Evolutionary conservation across 2,888 invertebrate species (phyloP), one percentile per base, ranked within the genome.

Genomic region (Tetrapedia diversipes): DNA sequence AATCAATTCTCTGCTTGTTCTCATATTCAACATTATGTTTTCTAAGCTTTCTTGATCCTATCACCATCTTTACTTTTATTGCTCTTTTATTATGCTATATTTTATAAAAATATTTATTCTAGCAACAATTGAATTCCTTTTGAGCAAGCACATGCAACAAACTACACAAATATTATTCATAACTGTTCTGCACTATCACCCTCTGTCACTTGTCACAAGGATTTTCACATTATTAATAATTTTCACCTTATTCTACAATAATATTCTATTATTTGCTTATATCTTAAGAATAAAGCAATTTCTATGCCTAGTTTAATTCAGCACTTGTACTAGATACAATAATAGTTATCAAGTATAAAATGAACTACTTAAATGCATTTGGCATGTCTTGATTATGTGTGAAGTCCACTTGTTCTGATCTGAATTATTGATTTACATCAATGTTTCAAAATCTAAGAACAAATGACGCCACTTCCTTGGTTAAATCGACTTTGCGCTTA

Each of bases 351-450:
- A 70, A 77, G 85, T 88, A 88, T 78, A 85, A 88, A 85, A 86
- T 89, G 87, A 86, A 72, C 82, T 86, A 88, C 74, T 85, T 86
- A 89, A 89, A 89, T 89, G 88, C 88, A 89, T 88, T 90, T 89
- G 89, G 88, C 89, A 87, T 89, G 88, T 88, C 78, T 87, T 79
- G 83, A 81, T 88, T 63, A 63, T 61, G 45, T 68, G 72, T 68
- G 67, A 77, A 71, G 59, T 63, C 59, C 73, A 60, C 54, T 47
- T 70, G 59, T 69, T 72, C 79, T 49, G 63, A 63, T 65, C 34
- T 53, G 49, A 60, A 63, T 70, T 34, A 61, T 60, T 34, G 72
- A 68, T 65, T n/a, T 27, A 7, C 49, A 57, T 69, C 79, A 63
- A 51, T 34, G 4, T 43, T 60, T 45, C 45, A 24, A 56, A 41